phyloP scores from a whole-genome alignment of 2,113 vertebrate genomes.

The Bathybates hornii region DNA sequence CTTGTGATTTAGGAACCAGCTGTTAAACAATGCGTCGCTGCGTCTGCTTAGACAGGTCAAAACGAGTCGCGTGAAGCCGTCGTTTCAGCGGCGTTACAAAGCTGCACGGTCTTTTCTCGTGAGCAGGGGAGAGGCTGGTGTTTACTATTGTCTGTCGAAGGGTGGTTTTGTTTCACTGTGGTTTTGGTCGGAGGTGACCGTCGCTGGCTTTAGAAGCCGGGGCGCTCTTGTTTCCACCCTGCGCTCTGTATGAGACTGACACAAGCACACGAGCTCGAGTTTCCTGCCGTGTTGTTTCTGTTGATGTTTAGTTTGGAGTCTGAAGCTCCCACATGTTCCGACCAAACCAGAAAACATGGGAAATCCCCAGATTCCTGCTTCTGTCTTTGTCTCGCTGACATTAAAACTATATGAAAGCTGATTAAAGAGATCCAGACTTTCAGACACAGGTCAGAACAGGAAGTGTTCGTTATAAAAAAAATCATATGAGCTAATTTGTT shows the following conservation, averaged over 20 bases:
- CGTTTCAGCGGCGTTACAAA: not conserved
- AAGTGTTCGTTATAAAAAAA: not conserved
- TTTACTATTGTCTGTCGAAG: not conserved
- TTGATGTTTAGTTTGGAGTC: not conserved
- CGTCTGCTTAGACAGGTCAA: not conserved
- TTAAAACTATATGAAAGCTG: not conserved
- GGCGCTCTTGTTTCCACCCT: not conserved
- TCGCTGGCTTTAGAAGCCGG: not conserved
- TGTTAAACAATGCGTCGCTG: not conserved
- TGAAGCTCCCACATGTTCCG: slow-evolving; percentile 24
- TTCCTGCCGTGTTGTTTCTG: not conserved
- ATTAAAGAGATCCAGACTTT: not conserved
- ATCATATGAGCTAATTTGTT: not conserved
- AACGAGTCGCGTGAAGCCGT: not conserved
- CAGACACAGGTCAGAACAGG: not conserved
- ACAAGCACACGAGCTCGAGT: not conserved
- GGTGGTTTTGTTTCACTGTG: not conserved
- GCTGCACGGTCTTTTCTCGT: not conserved
- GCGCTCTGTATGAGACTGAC: not conserved
- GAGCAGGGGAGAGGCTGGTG: not conserved
- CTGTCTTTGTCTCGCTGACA: not conserved
- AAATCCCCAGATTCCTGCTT: slow-evolving; percentile 49
- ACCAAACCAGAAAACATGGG: slow-evolving; percentile 11
- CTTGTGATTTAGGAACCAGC: not conserved
- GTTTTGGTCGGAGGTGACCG: not conserved